Percentiles rank a stretch among this genome's conserved stretches.
These are phyloP conservation scores for sheep (Ovis aries) DNA, from an alignment of 2,113 vertebrate genomes.

Conservation along the genomic window DNA sequence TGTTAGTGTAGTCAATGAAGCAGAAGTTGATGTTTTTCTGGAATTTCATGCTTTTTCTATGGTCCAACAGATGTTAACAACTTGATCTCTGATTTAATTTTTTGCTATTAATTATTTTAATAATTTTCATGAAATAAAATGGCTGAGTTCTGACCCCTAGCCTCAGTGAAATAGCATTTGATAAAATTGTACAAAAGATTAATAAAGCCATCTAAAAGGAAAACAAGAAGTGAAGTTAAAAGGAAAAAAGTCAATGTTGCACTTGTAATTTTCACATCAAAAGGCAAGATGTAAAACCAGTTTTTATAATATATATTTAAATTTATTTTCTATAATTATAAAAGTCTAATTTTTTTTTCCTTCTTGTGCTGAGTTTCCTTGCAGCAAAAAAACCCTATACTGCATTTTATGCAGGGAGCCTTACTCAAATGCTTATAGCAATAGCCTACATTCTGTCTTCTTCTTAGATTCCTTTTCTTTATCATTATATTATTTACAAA, in stretches of 20 bases:
- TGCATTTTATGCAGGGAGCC: accelerated
- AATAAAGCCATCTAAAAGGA: not conserved
- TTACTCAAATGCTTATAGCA: not conserved
- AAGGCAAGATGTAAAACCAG: not conserved
- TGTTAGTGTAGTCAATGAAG: not conserved
- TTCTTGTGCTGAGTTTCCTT: not conserved
- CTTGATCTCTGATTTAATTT: not conserved
- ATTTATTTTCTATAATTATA: not conserved
- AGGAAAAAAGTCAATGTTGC: not conserved
- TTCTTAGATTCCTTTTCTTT: not conserved
- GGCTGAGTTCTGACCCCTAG: not conserved
- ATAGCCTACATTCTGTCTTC: not conserved
- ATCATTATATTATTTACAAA: not conserved
- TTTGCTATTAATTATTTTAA: not conserved
- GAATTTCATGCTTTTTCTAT: not conserved
- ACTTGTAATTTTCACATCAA: not conserved
- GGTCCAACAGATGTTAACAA: not conserved
- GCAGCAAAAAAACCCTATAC: not conserved
- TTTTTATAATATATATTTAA: not conserved
- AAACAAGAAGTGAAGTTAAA: not conserved
- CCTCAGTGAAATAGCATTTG: not conserved
- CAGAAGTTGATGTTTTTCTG: not conserved
- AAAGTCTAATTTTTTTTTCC: not conserved
- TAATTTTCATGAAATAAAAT: not conserved
- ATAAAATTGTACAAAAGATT: not conserved